Percentiles rank a stretch among this genome's conserved stretches.
Evolutionary conservation across 92 coral and sea anemone genomes (phyloP).

Genomic region (Meandrina meandrites): DNA sequence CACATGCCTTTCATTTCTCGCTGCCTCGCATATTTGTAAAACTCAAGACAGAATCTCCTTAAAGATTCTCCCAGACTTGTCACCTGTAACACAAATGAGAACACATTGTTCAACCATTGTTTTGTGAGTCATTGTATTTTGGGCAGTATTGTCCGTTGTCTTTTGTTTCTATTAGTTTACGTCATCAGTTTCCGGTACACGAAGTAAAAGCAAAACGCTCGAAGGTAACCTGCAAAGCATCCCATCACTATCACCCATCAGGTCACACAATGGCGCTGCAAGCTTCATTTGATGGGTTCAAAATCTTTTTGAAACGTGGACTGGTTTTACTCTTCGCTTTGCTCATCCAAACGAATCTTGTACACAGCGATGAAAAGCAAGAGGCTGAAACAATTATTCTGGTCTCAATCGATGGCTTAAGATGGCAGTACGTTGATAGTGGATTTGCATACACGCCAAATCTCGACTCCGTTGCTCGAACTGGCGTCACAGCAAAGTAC

Average conservation of each 20-base stretch:
- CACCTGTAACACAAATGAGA: no score
- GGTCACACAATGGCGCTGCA: neutral
- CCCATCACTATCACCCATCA: neutral
- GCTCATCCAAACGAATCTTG: constrained; percentile 5
- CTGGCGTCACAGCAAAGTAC: constrained; percentile 74
- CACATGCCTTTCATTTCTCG: no score
- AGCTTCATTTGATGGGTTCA: neutral
- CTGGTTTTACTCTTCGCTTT: neutral
- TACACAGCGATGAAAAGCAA: neutral
- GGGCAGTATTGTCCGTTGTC: no score
- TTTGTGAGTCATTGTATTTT: no score
- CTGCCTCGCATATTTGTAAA: no score
- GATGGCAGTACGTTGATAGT: constrained; percentile 77
- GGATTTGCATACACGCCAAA: constrained; percentile 67
- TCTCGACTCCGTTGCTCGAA: constrained; percentile 60
- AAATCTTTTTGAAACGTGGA: neutral
- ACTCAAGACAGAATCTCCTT: no score
- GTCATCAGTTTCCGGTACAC: no score
- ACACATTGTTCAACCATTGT: no score
- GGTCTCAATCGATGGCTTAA: constrained; percentile 86
- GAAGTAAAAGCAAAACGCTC: no score
- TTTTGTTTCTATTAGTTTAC: no score
- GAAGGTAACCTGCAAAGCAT: no score
- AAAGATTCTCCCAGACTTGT: no score
- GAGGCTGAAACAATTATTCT: constrained; percentile 54